phyloP scores from a whole-genome alignment of 2,888 invertebrate species.

The Diachrysia chrysitis region DNA sequence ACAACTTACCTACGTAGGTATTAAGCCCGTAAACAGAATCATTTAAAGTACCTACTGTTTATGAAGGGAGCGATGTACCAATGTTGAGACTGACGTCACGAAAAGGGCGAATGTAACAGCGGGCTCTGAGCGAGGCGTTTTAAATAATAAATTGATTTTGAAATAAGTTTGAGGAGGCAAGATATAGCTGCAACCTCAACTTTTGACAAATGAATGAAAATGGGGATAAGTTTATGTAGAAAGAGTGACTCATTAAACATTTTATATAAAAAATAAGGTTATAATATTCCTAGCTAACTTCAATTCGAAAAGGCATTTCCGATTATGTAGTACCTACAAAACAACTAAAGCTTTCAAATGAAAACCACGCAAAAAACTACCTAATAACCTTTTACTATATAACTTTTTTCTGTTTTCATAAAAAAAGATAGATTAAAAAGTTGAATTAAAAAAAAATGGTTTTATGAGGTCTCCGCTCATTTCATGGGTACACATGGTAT shows the following conservation, averaged over 20 bases:
- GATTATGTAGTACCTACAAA: too few relatives aligned
- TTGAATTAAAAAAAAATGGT: not conserved
- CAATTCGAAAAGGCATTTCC: too few relatives aligned
- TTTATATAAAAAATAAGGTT: too few relatives aligned
- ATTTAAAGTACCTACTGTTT: constrained; percentile 47
- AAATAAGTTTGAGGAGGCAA: constrained; percentile 4
- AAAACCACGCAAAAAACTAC: too few relatives aligned
- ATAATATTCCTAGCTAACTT: too few relatives aligned
- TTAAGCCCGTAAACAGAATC: constrained; percentile 42
- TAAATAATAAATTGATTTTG: constrained; percentile 19
- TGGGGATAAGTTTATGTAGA: too few relatives aligned
- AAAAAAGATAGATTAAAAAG: too few relatives aligned
- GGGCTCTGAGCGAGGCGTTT: constrained; percentile 19
- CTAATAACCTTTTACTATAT: too few relatives aligned
- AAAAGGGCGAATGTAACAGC: constrained; percentile 28
- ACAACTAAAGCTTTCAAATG: too few relatives aligned
- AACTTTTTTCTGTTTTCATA: too few relatives aligned
- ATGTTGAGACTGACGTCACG: constrained; percentile 31
- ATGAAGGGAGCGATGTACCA: constrained; percentile 47
- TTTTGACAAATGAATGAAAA: not conserved
- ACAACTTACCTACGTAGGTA: constrained; percentile 48
- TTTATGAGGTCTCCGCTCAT: constrained; percentile 20
- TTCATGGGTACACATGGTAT: constrained; percentile 31
- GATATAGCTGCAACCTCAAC: not conserved
- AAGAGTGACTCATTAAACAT: too few relatives aligned